Evolutionary conservation across 2,797 vertebrate genomes (phyloP), one percentile per base, ranked within the genome.

Genomic region (Poecile montanus): DNA sequence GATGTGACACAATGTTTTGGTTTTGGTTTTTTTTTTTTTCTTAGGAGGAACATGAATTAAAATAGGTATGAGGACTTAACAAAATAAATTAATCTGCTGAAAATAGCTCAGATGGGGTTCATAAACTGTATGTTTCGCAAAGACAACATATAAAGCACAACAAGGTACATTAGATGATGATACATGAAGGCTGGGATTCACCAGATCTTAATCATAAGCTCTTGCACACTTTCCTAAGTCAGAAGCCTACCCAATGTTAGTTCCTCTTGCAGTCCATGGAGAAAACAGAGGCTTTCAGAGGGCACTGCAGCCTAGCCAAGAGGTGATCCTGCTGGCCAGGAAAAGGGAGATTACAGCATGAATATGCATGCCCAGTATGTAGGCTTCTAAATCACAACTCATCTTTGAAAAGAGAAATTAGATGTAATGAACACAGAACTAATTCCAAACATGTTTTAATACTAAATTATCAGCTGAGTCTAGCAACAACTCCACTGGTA

Each of bases 1-100:
- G 5, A 40, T 1, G 3, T 6, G 11, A 53, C 5, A 14, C 2
- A 3, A 38, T 10, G 25, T 2, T 78, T 85, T n/a, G 25, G 10
- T 7, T 18, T 51, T 6, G 6, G 2, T 5, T 0, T 25, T 26
- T 20, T 27, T 10, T 30, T 32, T 50, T 51, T 10, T 4, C 30
- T 67, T 21, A 66, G 16, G 13, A 72, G 17, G n/a, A 86, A 63
- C 2, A 23, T 30, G 9, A 75, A 81, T 45, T 36, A 40, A 65
- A 91, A 79, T 17, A 56, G 9, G 3, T 30, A 38, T 20, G 50
- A 90, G 36, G 44, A 68, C 27, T 68, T 57, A n/a, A 51, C 2
- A 38, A 36, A 36, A 58, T 22, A 7, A 75, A 80, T 71, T 53
- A 81, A 72, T 44, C 38, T 76, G 26, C 48, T 63, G 48, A 36